Base-by-base conservation (phyloP, 2,888 invertebrate species). In the Diloba caeruleocephala region DNA sequence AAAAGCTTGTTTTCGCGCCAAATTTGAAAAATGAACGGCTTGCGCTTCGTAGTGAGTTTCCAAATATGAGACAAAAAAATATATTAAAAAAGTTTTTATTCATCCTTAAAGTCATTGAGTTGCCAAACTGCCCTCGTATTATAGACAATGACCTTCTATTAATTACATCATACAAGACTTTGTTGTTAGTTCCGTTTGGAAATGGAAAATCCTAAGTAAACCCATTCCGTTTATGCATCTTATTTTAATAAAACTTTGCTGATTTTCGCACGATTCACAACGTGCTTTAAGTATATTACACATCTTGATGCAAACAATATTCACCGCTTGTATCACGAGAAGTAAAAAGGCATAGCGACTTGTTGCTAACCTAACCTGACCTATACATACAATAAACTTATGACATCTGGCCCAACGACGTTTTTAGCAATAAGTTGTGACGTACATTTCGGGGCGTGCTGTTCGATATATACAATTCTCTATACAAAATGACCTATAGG, bases 181-280 rank as follows among this genome's bases (percentile, higher is more conserved):
- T 74, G 80, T 74, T 52, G 43, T 57, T 63, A 84, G 83, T 81
- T 87, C 86, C 86, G 86, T 80, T 80, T 81, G 50, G 59, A 43
- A 57, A 56, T 75, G 86, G 86, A 75, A 87, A 87, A 83, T 66
- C 87, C 87, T 76, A 71, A 70, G 64, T 49, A 63, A 67, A 70
- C 71, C 69, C 64, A 55, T 65, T 59, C 44, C 17, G 59, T 63
- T 65, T 67, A 5, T 21, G 76, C 75, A 79, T 79, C 71, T 74
- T 61, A 69, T 60, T 58, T 58, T 67, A 74, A 71, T 67, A 66
- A 65, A 65, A 67, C 74, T 74, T 75, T 76, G 68, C 63, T 73
- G 74, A 76, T 76, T 73, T 74, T 62, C 41, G 54, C 56, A 53
- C 59, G 64, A 56, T 36, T 55, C 43, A 21, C 33, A 38, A 34